Base-by-base conservation (phyloP, 30 jellyfish, hydroid and myxozoan genomes). In the Aurelia sp. region DNA sequence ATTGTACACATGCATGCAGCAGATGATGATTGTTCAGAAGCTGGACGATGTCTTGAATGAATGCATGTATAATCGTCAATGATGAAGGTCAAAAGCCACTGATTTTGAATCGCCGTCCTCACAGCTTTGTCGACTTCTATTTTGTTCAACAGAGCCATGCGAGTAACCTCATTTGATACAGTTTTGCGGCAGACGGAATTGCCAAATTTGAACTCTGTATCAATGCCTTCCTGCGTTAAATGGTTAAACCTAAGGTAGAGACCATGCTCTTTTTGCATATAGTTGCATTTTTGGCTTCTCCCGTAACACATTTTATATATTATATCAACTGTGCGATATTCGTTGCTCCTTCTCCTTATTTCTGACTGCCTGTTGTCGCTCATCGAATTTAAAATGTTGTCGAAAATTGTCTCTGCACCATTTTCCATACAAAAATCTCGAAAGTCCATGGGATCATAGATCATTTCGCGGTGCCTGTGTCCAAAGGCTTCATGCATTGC, bases 221-320 rank as follows among this genome's bases (percentile, higher is more conserved):
- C 74, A 4, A 64, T 64, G 40, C 74, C 74, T 44, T 64, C 74
- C 40, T 64, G 74, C 31, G 74, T 64, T 44, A 64, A 64, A 19
- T 64, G 74, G 50, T 44, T 64, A 30, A 64, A 64, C 40, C 16
- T 64, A 19, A 64, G 40, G 40, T 21, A 64, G 3, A 64, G 12
- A 21, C 74, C 33, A 21, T 64, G 74, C 12, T 64, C 74, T 64
- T 64, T 64, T 64, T 64, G 74, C 74, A 64, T 64, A 44, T 64
- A 64, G 16, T 64, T 64, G 40, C 74, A 64, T 64, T 64, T 64
- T 64, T 64, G 74, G 74, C 74, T 64, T 64, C 21, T 64, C 8
- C 74, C 33, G 21, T 64, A 64, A 19, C 74, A 64, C 74, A 64
- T 64, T 17, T 64, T 64, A 64, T 64, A 64, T 20, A 64, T 18